Conservation (phyloP, 2,888 invertebrate genomes). For the Rutpela maculata region DNA sequence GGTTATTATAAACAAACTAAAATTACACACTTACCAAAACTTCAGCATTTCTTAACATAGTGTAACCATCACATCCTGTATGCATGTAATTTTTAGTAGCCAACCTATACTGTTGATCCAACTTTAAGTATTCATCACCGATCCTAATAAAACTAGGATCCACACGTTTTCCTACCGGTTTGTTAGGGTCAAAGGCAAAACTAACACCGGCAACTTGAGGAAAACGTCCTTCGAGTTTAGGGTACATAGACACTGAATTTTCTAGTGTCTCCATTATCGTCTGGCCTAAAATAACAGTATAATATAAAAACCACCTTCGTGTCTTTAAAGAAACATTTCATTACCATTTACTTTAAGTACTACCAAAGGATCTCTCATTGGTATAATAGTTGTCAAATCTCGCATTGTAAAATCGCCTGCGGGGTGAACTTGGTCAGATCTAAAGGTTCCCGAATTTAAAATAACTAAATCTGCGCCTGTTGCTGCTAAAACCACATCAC, state of each 20-base stretch:
- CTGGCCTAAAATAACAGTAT: conserved; percentile 74
- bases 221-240: conserved; percentile 91
- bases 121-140: conserved; percentile 88
- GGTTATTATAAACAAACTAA: no score
- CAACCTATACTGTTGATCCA: conserved; percentile 83
- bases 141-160: conserved; percentile 85
- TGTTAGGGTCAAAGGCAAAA: conserved; percentile 85
- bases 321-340: conserved; percentile 24
- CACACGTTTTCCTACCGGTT: conserved; percentile 82
- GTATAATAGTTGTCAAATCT: conserved; percentile 88
- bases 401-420: conserved; percentile 90
- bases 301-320: neutral
- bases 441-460: conserved; percentile 91
- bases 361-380: conserved; percentile 89
- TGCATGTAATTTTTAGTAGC: conserved; percentile 89
- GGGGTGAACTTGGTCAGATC: conserved; percentile 87
- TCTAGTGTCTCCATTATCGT: conserved; percentile 85
- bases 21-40: conserved; percentile 83
- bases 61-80: conserved; percentile 90
- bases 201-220: conserved; percentile 89
- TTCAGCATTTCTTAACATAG: conserved; percentile 84
- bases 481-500: conserved; percentile 88
- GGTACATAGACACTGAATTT: conserved; percentile 90
- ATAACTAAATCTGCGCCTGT: conserved; percentile 91
- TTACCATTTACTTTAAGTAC: conserved; percentile 84